Evolutionary conservation across 2,113 vertebrate species (phyloP).

Genomic region (Symphodus melops): DNA sequence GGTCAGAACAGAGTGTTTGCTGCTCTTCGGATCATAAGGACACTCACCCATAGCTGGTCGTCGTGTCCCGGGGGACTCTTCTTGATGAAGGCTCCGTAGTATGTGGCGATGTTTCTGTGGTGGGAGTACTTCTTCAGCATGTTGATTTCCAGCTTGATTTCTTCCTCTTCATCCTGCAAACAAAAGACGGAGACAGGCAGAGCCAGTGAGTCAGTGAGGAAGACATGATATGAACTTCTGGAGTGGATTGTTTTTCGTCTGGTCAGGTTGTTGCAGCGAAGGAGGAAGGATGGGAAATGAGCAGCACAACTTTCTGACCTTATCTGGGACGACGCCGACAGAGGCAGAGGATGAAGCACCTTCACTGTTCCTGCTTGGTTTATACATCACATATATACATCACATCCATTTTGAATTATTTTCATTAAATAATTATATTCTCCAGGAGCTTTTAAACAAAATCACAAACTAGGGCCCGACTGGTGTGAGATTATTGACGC

Average conservation of each 20-base stretch:
- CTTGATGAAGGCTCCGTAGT: slow-evolving; percentile 99
- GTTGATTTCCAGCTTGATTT: slow-evolving; percentile 99
- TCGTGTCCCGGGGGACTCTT: slow-evolving; percentile 98
- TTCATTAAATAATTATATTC: no score
- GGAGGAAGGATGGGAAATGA: not conserved
- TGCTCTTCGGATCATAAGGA: no score
- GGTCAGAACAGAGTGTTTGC: no score
- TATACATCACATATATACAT: no score
- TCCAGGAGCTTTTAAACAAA: no score
- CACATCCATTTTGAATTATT: no score
- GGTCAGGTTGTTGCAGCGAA: not conserved
- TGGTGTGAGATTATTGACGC: no score
- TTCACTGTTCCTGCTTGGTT: not conserved
- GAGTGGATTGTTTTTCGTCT: not conserved
- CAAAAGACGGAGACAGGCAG: slow-evolving; percentile 2
- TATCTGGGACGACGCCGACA: not conserved
- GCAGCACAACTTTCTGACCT: not conserved
- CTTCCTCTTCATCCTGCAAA: slow-evolving; percentile 96
- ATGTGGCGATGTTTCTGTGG: slow-evolving; percentile 99
- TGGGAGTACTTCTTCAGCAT: slow-evolving; percentile 99
- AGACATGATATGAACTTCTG: no score
- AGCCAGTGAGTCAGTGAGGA: not conserved
- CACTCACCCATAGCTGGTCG: slow-evolving; percentile 96
- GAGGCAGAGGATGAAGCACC: no score
- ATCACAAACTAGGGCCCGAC: no score